Conservation (phyloP, 2,888 invertebrate genomes). For the Eretmocerus hayati region DNA sequence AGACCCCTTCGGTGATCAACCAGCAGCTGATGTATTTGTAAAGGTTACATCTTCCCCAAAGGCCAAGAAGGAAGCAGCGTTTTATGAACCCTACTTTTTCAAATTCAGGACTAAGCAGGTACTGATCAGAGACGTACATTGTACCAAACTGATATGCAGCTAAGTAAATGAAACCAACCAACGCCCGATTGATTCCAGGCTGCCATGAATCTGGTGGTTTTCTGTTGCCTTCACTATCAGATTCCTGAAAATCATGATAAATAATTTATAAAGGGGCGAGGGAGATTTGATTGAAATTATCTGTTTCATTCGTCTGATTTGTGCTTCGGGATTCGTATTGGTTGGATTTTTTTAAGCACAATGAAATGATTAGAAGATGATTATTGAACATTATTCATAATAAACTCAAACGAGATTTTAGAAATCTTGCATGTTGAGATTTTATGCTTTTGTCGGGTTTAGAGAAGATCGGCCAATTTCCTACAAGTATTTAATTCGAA, state of each 20-base stretch:
- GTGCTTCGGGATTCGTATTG: no score
- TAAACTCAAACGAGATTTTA: no score
- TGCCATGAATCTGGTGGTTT: conserved; percentile 44
- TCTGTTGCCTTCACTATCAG: conserved; percentile 34
- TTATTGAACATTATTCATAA: no score
- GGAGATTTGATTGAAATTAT: no score
- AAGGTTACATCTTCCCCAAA: conserved; percentile 80
- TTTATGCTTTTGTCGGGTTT: no score
- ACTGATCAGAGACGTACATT: conserved; percentile 64
- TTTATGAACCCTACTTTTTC: conserved; percentile 51
- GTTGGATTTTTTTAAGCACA: no score
- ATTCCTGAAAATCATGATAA: conserved; percentile 36
- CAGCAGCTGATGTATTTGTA: conserved; percentile 93
- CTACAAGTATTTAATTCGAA: no score
- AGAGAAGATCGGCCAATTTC: no score
- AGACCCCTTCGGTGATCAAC: conserved; percentile 78
- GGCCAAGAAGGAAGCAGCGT: conserved; percentile 61
- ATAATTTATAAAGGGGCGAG: no score
- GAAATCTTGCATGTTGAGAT: no score
- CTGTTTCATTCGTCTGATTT: no score
- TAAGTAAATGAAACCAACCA: conserved; percentile 67
- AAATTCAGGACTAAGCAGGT: conserved; percentile 62
- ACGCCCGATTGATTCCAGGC: conserved; percentile 57
- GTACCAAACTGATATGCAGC: conserved; percentile 67
- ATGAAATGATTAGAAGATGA: no score